Evolutionary conservation across 2,888 invertebrate species (phyloP).

Genomic region (Aphidoletes aphidimyza): DNA sequence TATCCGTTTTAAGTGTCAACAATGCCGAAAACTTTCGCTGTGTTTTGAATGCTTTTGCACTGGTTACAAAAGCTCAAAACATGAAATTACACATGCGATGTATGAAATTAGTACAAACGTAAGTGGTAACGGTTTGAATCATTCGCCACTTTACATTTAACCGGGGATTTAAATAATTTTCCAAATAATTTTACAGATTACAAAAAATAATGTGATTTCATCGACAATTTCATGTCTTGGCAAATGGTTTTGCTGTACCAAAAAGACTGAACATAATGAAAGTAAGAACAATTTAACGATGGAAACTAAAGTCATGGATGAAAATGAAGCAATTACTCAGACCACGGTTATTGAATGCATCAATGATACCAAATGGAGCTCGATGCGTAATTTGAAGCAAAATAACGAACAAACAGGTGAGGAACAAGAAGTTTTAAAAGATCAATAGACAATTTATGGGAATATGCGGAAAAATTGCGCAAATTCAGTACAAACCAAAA

Average conservation of each 20-base stretch:
- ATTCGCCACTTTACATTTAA: too few species aligned
- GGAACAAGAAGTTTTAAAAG: background rate
- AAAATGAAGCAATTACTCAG: background rate
- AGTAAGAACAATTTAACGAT: background rate
- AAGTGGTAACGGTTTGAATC: slow-evolving; percentile 53
- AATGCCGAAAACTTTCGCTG: slow-evolving; percentile 63
- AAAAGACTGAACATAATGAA: background rate
- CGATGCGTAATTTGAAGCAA: background rate
- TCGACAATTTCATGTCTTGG: background rate
- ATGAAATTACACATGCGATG: slow-evolving; percentile 63
- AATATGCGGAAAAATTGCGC: too few species aligned
- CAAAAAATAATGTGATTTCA: background rate
- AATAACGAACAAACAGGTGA: background rate
- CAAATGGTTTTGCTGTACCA: background rate
- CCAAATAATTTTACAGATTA: background rate
- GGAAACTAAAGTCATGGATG: slow-evolving; percentile 26
- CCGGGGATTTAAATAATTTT: too few species aligned
- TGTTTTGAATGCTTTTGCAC: slow-evolving; percentile 65
- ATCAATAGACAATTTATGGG: background rate
- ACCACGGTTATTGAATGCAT: slow-evolving; percentile 37
- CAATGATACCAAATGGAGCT: background rate
- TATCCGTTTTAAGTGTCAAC: slow-evolving; percentile 65
- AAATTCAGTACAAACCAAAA: too few species aligned
- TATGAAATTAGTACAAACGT: slow-evolving; percentile 64
- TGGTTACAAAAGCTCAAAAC: slow-evolving; percentile 62